Conservation (phyloP, 2,888 invertebrate species). For the Drosophila putrida region DNA sequence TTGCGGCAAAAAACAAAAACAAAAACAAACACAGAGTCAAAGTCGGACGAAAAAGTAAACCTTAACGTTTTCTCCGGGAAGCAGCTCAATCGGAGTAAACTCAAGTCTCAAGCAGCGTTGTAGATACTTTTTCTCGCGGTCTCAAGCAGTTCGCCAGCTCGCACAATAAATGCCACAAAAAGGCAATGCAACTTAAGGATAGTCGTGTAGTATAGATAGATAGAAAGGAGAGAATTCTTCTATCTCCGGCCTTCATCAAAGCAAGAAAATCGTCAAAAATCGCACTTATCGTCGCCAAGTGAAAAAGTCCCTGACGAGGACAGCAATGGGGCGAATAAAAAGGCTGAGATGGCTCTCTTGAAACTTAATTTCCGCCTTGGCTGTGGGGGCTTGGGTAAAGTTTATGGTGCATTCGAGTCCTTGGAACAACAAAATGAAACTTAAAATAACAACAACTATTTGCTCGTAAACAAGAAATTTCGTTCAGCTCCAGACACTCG, state of each 20-base stretch:
- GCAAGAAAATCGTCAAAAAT: slow-evolving; percentile 78
- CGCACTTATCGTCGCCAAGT: slow-evolving; percentile 73
- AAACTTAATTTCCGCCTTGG: slow-evolving; percentile 78
- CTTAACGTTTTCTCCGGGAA: slow-evolving; percentile 27
- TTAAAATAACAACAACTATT: slow-evolving; percentile 82
- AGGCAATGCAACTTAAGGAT: slow-evolving; percentile 23
- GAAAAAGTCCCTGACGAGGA: slow-evolving; percentile 51
- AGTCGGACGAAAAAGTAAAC: slow-evolving; percentile 13
- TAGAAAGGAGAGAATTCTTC: slow-evolving; percentile 15
- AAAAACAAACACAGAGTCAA: slow-evolving; percentile 23
- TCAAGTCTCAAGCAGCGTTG: slow-evolving; percentile 41
- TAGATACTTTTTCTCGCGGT: slow-evolving; percentile 41
- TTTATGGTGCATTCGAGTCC: slow-evolving; percentile 67
- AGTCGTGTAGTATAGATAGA: slow-evolving; percentile 1
- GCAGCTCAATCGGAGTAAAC: slow-evolving; percentile 29
- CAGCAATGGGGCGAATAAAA: slow-evolving; percentile 16
- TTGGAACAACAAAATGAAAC: slow-evolving; percentile 81
- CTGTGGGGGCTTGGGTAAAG: slow-evolving; percentile 49
- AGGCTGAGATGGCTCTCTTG: slow-evolving; percentile 42
- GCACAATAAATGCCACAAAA: slow-evolving; percentile 76
- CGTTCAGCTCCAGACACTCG: slow-evolving; percentile 70
- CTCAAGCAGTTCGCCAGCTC: slow-evolving; percentile 38
- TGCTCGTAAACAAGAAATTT: slow-evolving; percentile 82
- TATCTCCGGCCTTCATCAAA: slow-evolving; percentile 62
- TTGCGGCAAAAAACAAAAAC: slow-evolving; percentile 41